Percentiles rank a stretch among this genome's conserved stretches.
Conservation (phyloP, 2,888 invertebrate genomes). For the Hirudinaria manillensis region DNA sequence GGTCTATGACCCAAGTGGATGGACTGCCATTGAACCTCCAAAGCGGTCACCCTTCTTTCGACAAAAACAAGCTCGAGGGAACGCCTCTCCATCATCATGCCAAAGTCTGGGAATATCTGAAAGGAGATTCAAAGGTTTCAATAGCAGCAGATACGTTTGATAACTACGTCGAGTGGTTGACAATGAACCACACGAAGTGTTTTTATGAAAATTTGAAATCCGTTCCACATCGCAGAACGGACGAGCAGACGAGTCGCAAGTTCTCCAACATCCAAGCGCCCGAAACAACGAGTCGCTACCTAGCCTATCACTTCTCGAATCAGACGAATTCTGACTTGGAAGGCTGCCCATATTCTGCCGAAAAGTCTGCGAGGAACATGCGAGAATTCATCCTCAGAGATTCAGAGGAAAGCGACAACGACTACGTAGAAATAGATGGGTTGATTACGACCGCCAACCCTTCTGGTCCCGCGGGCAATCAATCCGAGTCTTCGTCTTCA, state of each 20-base stretch:
- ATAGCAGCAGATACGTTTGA: not conserved
- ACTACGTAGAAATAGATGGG: constrained; percentile 9
- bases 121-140: not conserved
- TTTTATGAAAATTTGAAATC: not conserved
- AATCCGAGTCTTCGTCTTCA: not conserved
- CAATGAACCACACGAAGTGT: not conserved
- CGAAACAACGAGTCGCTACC: not conserved
- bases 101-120: not conserved
- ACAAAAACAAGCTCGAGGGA: not conserved
- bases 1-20: not conserved
- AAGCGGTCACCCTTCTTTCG: not conserved
- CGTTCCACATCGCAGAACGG: not conserved
- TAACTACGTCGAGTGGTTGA: constrained; percentile 1
- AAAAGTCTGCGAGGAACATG: not conserved
- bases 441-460: not conserved
- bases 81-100: not conserved
- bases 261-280: not conserved
- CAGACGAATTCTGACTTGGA: not conserved
- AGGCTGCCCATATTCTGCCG: not conserved
- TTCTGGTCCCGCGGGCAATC: not conserved
- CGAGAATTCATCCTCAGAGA: not conserved
- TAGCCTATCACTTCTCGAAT: not conserved
- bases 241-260: not conserved
- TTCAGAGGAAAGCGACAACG: constrained; percentile 14
- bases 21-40: not conserved